Percentiles rank a stretch among this genome's conserved stretches.
Conservation (phyloP, 2,113 vertebrate genomes). For the Toxostoma redivivum region DNA sequence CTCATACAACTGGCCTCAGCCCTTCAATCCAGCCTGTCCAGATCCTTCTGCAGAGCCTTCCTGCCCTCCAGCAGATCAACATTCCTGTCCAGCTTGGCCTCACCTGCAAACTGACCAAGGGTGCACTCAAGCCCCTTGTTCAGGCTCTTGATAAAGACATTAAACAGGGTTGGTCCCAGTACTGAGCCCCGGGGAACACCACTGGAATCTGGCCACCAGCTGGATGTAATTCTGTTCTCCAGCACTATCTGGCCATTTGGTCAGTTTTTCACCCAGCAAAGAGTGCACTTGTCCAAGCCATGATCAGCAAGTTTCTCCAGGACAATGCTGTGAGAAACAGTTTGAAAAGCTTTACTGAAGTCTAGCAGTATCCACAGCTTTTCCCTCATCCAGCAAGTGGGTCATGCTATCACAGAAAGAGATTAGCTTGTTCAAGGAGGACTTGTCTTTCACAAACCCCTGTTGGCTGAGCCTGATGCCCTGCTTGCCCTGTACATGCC, state of each 20-base stretch:
- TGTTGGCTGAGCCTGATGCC: neutral
- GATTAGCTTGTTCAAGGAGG: neutral
- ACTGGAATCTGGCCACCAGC: no score
- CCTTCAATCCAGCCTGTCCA: neutral
- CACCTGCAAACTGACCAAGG: neutral
- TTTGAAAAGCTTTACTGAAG: neutral
- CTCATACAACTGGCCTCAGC: fast-evolving
- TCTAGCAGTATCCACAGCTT: neutral
- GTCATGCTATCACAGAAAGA: neutral
- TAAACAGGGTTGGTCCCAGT: neutral
- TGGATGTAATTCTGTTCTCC: neutral
- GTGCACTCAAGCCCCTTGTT: fast-evolving
- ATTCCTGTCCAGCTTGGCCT: fast-evolving
- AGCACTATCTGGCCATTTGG: neutral
- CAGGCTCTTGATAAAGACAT: neutral
- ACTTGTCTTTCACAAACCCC: neutral
- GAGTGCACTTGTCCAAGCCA: neutral
- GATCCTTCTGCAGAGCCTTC: neutral
- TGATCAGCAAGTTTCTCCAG: neutral
- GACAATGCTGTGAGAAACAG: neutral
- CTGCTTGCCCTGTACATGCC: neutral
- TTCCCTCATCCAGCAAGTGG: neutral
- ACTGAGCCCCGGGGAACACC: neutral
- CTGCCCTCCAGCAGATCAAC: neutral
- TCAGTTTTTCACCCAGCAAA: neutral